Evolutionary conservation across 64 coral and sea anemone genomes (phyloP).

Genomic region (Montipora sp.): DNA sequence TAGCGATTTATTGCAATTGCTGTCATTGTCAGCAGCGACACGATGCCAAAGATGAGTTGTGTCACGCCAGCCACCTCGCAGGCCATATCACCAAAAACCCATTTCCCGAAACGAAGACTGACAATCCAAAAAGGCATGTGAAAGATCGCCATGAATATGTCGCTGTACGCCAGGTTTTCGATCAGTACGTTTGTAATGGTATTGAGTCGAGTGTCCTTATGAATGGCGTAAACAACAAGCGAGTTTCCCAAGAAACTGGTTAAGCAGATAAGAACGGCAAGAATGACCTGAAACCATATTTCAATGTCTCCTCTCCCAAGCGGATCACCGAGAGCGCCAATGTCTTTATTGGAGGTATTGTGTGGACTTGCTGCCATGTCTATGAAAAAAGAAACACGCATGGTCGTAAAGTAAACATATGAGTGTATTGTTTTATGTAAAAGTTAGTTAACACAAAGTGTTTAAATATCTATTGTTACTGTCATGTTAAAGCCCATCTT

Average conservation of each 20-base stretch:
- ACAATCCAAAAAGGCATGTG: constrained; percentile 71
- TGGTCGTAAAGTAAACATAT: neutral
- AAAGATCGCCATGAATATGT: constrained; percentile 52
- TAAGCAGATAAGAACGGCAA: neutral
- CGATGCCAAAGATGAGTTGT: constrained; percentile 56
- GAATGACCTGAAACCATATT: constrained; percentile 36
- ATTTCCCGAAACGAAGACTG: constrained; percentile 45
- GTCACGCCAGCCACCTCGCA: constrained; percentile 40
- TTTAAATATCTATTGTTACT: no score
- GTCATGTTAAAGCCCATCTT: no score
- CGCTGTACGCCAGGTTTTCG: constrained; percentile 56
- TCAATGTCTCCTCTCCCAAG: constrained; percentile 33
- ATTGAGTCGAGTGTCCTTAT: constrained; percentile 41
- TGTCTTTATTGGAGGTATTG: neutral
- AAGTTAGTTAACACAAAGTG: no score
- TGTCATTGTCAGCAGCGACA: constrained; percentile 59
- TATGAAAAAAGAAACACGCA: neutral
- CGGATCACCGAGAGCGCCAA: neutral
- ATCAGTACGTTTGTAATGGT: constrained; percentile 61
- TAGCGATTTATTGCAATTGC: constrained; percentile 65
- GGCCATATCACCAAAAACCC: constrained; percentile 41
- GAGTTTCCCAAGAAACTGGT: constrained; percentile 39
- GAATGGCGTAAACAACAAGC: constrained; percentile 55
- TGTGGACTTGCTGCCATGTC: neutral
- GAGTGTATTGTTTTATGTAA: no score